phyloP scores from a whole-genome alignment of 2,113 vertebrate genomes.

The Bujurquina vittata region DNA sequence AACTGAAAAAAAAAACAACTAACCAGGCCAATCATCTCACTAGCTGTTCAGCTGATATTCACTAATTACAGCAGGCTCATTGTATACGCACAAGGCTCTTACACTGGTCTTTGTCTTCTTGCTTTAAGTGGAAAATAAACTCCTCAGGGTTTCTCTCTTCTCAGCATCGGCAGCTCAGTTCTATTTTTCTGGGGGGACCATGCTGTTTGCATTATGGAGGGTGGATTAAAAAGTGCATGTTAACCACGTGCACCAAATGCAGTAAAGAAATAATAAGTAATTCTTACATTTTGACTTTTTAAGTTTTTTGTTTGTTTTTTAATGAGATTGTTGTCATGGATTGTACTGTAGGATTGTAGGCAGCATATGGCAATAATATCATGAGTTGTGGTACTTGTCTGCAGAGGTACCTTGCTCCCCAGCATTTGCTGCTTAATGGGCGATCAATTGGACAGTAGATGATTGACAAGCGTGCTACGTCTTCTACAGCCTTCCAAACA shows the following conservation, averaged over 20 bases:
- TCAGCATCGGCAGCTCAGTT: not conserved
- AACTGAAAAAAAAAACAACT: not conserved
- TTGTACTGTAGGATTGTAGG: not conserved
- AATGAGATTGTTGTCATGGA: not conserved
- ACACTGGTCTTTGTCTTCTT: not conserved
- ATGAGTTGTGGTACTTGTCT: not conserved
- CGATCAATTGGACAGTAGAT: not conserved
- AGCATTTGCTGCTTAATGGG: not conserved
- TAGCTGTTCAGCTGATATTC: not conserved
- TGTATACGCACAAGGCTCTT: not conserved
- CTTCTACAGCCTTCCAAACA: not conserved
- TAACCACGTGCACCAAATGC: not conserved
- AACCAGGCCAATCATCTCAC: not conserved
- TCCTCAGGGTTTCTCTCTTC: not conserved
- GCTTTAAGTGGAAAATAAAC: not conserved
- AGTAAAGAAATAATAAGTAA: not conserved
- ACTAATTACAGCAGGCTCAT: not conserved
- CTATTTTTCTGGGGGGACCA: not conserved
- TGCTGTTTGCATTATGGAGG: not conserved
- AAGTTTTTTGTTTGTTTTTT: not conserved
- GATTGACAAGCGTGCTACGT: not conserved
- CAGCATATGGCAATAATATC: not conserved
- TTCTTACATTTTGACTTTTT: not conserved
- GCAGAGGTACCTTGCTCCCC: not conserved
- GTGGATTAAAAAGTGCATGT: not conserved